Percentiles rank a stretch among this genome's conserved stretches.
Evolutionary conservation across 2,797 vertebrate genomes (phyloP).

Genomic region (Periparus ater): DNA sequence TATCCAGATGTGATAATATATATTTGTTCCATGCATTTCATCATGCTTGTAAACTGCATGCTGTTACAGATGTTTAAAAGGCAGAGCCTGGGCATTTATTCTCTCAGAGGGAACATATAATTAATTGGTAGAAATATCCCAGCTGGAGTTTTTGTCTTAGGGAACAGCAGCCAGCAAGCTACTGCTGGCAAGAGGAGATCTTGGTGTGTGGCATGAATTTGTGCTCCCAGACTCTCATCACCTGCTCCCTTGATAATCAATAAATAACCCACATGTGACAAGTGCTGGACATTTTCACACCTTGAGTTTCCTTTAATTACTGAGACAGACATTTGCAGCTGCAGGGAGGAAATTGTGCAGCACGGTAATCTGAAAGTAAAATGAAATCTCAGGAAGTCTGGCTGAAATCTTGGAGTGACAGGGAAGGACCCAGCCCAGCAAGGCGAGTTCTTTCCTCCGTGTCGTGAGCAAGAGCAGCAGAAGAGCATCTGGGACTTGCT

Average conservation of each 20-base stretch:
- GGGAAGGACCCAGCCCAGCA: background rate
- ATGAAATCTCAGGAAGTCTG: constrained; percentile 13
- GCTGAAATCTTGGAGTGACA: background rate
- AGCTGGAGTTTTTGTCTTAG: background rate
- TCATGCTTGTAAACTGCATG: background rate
- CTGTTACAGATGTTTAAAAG: background rate
- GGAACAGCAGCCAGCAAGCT: background rate
- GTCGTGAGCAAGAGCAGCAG: background rate
- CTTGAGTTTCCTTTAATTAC: background rate
- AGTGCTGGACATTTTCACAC: background rate
- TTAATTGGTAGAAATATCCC: constrained; percentile 1
- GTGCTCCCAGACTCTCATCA: background rate
- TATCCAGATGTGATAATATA: background rate
- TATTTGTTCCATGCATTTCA: background rate
- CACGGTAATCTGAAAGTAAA: background rate
- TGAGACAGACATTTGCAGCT: background rate
- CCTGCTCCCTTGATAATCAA: background rate
- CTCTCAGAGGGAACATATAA: background rate
- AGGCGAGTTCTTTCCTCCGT: accelerated
- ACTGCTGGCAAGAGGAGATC: background rate
- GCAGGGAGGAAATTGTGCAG: background rate
- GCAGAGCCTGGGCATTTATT: background rate
- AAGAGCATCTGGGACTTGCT: background rate
- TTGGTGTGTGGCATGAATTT: background rate
- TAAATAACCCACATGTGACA: background rate